Evolutionary conservation across 2,113 vertebrate species (phyloP).

Genomic region (Psittacus erithacus): DNA sequence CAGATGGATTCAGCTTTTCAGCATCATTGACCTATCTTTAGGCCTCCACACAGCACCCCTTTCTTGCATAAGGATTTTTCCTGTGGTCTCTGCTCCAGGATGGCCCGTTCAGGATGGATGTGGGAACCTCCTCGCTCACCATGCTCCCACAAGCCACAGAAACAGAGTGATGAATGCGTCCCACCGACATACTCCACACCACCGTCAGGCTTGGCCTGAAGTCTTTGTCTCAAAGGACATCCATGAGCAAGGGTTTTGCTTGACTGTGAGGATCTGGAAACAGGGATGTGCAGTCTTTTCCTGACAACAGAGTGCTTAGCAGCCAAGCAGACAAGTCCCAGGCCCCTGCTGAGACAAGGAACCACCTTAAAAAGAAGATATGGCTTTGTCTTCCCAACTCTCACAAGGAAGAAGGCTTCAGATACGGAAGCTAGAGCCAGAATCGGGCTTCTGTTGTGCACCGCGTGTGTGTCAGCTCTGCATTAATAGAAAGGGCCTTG

Average conservation of each 20-base stretch:
- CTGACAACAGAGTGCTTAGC: neutral
- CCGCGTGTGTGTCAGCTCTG: neutral
- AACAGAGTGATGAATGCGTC: neutral
- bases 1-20: neutral
- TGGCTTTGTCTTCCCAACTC: neutral
- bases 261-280: neutral
- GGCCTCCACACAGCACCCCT: neutral
- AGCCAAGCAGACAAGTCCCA: neutral
- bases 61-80: neutral
- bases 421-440: neutral
- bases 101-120: neutral
- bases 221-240: neutral
- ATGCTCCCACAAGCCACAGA: fast-evolving
- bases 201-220: neutral
- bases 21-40: neutral
- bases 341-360: neutral
- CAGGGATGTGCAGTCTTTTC: neutral
- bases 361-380: neutral
- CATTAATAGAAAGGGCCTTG: slow-evolving; percentile 1
- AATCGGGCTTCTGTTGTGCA: neutral
- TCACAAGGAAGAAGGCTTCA: neutral
- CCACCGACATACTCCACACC: neutral
- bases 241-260: neutral
- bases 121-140: neutral
- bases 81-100: neutral